Conservation (phyloP, 2,113 vertebrate species). For the Hemibagrus wyckioides region DNA sequence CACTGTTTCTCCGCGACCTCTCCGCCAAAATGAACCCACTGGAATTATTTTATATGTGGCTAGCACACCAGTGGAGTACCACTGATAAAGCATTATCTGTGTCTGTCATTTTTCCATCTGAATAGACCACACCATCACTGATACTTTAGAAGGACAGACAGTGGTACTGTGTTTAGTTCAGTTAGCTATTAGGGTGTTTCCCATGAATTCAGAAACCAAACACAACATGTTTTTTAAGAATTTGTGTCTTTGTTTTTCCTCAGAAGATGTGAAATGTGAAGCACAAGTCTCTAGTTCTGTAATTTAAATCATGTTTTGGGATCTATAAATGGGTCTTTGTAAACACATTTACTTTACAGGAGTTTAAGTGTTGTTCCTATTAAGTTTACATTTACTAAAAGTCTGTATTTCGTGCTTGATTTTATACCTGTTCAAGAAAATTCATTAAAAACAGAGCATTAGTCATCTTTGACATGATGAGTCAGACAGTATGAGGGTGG, state of each 20-base stretch:
- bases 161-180: not conserved
- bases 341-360: not conserved
- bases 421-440: not conserved
- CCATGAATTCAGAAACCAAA: not conserved
- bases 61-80: slow-evolving; percentile 21
- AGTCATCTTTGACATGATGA: slow-evolving; percentile 17
- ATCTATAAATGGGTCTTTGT: not conserved
- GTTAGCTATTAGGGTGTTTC: not conserved
- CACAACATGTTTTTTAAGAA: not conserved
- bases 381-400: not conserved
- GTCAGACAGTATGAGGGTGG: slow-evolving; percentile 37
- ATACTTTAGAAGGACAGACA: not conserved
- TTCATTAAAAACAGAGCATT: not conserved
- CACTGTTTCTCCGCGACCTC: slow-evolving; percentile 55
- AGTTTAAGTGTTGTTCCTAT: not conserved
- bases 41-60: slow-evolving; percentile 40
- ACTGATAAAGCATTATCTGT: not conserved
- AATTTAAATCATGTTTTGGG: not conserved
- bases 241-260: not conserved
- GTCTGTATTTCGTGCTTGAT: not conserved
- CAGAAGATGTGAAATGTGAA: not conserved
- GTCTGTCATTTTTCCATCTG: not conserved
- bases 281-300: not conserved
- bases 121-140: not conserved
- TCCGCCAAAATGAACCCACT: slow-evolving; percentile 31